Evolutionary conservation across 2,888 invertebrate species (phyloP), one percentile per base, ranked within the genome.

Genomic region (Platycheirus rosarum): DNA sequence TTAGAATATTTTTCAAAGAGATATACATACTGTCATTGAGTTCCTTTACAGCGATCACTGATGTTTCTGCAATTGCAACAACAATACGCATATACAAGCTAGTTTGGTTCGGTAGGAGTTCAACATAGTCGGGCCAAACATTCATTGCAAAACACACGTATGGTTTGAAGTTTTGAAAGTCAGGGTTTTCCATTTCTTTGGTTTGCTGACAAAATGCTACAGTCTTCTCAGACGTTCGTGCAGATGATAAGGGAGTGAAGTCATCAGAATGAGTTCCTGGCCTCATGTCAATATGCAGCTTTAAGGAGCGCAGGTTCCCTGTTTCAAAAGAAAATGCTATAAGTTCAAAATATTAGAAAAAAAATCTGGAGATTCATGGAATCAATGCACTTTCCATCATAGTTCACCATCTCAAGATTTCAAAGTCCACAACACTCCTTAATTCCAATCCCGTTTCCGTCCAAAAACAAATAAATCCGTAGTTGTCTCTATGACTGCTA

Each of bases 21-120:
- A 23, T 4, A 23, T 4, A 23, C 23, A 8, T 86, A 89, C 89
- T 87, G 82, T 88, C 87, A 32, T 86, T 84, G 69, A 91, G 86
- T 84, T 91, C 91, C 60, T 87, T 88, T 2, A 85, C 85, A 0
- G 93, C 93, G 0, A 92, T 88, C 1, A 90, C 91, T 63, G 89
- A 90, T 48, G 91, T 90, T 32, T 91, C 91, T 86, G 93, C 93
- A 2, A 91, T 92, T 0, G 92, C 92, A 91, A 93, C 91, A 0
- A 91, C 90, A 84, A 92, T 92, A 0, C 92, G 92, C 85, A 92
- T 91, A 16, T 86, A 86, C 11, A 88, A 65, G 32, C 79, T 85
- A 18, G 78, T 53, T 73, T 88, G 85, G 51, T 86, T 85, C 1
- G 85, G 62, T 2, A 84, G 80, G 73, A 89, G 85, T 20, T 85